A percentile compares a stretch with the other conserved stretches of the same genome.
Conservation (phyloP, 2,797 vertebrate genomes). For the Pangasius macronema region DNA sequence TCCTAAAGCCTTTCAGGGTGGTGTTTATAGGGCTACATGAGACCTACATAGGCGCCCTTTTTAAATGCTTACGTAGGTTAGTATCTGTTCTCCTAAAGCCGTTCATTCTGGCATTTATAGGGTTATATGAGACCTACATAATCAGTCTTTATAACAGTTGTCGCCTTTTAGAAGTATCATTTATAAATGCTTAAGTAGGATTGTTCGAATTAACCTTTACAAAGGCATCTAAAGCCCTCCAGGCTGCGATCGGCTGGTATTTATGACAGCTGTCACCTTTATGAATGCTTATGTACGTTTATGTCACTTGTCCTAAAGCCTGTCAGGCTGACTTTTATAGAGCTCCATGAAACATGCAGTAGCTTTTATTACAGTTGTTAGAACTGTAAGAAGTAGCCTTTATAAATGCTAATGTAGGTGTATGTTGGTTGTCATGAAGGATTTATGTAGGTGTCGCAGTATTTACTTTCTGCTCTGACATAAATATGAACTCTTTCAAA, state of each 20-base stretch:
- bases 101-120: background rate
- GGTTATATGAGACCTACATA: background rate
- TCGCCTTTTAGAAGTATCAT: background rate
- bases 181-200: background rate
- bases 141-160: background rate
- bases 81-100: background rate
- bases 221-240: background rate
- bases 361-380: background rate
- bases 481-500: background rate
- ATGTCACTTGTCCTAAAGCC: background rate
- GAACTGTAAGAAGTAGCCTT: background rate
- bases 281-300: background rate
- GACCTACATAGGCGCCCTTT: background rate
- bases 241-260: background rate
- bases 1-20: background rate
- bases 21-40: background rate
- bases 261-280: background rate
- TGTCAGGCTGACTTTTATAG: background rate
- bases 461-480: background rate
- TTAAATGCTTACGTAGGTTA: too few species aligned
- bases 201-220: background rate
- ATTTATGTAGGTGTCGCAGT: background rate
- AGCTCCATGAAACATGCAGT: too few species aligned
- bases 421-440: background rate
- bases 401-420: slow-evolving; percentile 1